Conservation (phyloP, 2,797 vertebrate species). For the Agapornis canus region DNA sequence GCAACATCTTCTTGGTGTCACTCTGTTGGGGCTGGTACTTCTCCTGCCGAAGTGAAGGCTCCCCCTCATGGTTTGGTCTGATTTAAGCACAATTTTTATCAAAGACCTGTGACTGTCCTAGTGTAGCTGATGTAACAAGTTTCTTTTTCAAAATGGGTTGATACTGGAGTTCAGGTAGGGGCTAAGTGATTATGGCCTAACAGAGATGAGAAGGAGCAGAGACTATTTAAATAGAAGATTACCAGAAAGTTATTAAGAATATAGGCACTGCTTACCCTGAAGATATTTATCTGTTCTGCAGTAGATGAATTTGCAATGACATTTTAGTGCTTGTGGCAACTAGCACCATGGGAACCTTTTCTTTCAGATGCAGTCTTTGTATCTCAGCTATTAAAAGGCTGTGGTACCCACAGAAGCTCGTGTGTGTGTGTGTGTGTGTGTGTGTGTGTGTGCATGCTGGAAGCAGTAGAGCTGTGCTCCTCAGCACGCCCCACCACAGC, state of each 20-base stretch:
- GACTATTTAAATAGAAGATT: not conserved
- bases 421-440: rapidly evolving
- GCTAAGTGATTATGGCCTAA: not conserved
- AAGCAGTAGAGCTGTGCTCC: not conserved
- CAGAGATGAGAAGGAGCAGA: not conserved
- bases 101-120: not conserved
- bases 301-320: slow-evolving; percentile 5
- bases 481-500: not conserved
- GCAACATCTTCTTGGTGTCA: not conserved
- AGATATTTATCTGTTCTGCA: not conserved
- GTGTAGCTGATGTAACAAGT: not conserved
- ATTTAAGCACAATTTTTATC: not conserved
- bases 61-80: not conserved
- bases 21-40: not conserved
- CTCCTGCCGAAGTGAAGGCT: not conserved
- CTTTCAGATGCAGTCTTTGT: not conserved
- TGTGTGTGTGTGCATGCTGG: not conserved
- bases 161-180: not conserved
- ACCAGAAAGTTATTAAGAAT: not conserved
- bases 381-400: not conserved
- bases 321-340: not conserved
- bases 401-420: not conserved
- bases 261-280: not conserved
- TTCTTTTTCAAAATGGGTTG: not conserved
- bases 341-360: not conserved